These are phyloP conservation scores for Scelioninae gen. 2 DNA, from an alignment of 2,888 invertebrate species.

Conservation along the genomic window DNA sequence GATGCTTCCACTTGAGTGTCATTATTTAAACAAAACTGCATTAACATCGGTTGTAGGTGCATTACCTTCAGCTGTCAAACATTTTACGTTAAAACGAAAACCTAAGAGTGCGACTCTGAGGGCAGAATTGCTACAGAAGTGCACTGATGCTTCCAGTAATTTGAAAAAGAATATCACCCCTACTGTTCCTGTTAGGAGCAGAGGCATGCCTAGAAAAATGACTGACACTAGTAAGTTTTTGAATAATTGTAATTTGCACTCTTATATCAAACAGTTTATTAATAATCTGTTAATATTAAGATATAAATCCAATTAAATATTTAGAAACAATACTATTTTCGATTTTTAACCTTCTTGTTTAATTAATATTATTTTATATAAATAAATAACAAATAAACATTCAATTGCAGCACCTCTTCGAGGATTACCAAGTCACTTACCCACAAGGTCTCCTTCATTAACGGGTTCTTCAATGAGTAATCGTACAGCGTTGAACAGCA, in stretches of 20 bases:
- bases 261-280: slow-evolving; percentile 1
- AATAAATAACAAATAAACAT: not conserved
- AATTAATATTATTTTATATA: no score
- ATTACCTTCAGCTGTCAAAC: slow-evolving; percentile 89
- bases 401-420: slow-evolving; percentile 86
- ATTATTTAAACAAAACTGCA: slow-evolving; percentile 96
- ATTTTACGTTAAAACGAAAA: slow-evolving; percentile 94
- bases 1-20: slow-evolving; percentile 95
- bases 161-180: slow-evolving; percentile 92
- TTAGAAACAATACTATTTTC: no score
- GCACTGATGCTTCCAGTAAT: slow-evolving; percentile 91
- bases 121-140: slow-evolving; percentile 93
- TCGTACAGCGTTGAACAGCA: slow-evolving; percentile 79
- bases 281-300: no score
- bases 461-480: slow-evolving; percentile 76
- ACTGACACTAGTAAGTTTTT: slow-evolving; percentile 89
- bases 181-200: slow-evolving; percentile 83
- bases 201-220: slow-evolving; percentile 89
- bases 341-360: no score
- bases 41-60: slow-evolving; percentile 90
- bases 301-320: no score
- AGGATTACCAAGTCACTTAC: slow-evolving; percentile 90
- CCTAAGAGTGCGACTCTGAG: slow-evolving; percentile 95
- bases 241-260: no score
- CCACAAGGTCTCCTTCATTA: slow-evolving; percentile 78